Evolutionary conservation across 2,888 invertebrate species (phyloP), one percentile per base, ranked within the genome.

Genomic region (Tipula confusa): DNA sequence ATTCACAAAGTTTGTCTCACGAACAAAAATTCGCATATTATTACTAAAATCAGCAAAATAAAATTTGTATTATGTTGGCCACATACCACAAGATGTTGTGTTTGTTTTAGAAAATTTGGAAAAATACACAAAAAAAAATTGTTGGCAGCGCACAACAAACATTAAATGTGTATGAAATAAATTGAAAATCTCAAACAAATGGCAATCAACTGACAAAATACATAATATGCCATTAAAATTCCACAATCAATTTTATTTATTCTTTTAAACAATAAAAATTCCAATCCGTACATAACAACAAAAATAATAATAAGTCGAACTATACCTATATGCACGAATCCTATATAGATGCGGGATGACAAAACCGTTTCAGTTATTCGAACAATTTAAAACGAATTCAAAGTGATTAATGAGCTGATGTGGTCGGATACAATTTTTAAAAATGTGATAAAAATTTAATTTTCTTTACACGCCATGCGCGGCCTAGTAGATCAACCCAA

Each of bases 191-290:
- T 64, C 24, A 64, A 64, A 64, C 64, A 64, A 64, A 64, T 64
- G 64, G 64, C 64, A 64, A 64, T 64, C 64, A 64, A 64, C 64
- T 64, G 24, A 64, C 24, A 64, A 64, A 64, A 64, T 64, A 64
- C 64, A 64, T 64, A 64, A 64, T 24, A 64, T 64, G 64, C 64
- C 11, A 64, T 64, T 64, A 64, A 64, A 64, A 64, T 64, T 64
- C 64, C 64, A 64, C 64, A 24, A 24, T 64, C 24, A 24, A 24
- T 64, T 64, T 64, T 64, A 64, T 64, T 64, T n/a, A n/a, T n/a
- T 64, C 64, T 7, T 64, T 64, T 64, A 64, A 64, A 64, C 64
- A 64, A 64, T 64, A 64, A 64, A 64, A 64, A 64, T 64, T 64
- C 64, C 64, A 64, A 64, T 7, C 64, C 18, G 64, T 36, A 36